phyloP scores from a whole-genome alignment of 2,113 vertebrate species.

The Sigmodon hispidus region DNA sequence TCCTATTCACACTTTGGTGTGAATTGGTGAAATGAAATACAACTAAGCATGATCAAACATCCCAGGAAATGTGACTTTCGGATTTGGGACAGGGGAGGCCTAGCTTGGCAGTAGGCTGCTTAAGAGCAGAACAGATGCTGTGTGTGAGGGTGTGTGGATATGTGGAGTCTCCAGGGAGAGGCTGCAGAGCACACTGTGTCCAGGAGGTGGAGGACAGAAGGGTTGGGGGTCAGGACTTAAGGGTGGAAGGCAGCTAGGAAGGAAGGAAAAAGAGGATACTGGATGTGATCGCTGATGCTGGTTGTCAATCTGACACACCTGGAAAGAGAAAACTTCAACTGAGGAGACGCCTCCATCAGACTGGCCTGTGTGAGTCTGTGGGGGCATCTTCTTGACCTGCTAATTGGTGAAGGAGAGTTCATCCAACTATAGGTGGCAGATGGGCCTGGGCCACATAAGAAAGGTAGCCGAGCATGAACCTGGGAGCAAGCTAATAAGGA shows the following conservation, averaged over 20 bases:
- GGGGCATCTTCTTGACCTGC: not conserved
- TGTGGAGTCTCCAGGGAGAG: not conserved
- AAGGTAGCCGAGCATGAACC: not conserved
- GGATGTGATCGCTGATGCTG: not conserved
- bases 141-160: not conserved
- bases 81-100: not conserved
- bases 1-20: not conserved
- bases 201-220: not conserved
- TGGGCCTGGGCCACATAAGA: not conserved
- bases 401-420: not conserved
- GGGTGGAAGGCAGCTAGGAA: not conserved
- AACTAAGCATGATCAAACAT: not conserved
- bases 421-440: not conserved
- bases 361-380: not conserved
- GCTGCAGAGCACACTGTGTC: not conserved
- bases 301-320: not conserved
- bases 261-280: not conserved
- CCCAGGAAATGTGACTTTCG: not conserved
- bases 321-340: not conserved
- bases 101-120: not conserved
- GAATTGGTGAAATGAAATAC: not conserved
- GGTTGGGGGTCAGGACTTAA: rapidly evolving
- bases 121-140: not conserved
- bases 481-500: not conserved
- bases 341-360: not conserved